These are phyloP conservation scores for Sinhomidia bicolor DNA, from an alignment of 2,888 invertebrate genomes.

Conservation along the genomic window DNA sequence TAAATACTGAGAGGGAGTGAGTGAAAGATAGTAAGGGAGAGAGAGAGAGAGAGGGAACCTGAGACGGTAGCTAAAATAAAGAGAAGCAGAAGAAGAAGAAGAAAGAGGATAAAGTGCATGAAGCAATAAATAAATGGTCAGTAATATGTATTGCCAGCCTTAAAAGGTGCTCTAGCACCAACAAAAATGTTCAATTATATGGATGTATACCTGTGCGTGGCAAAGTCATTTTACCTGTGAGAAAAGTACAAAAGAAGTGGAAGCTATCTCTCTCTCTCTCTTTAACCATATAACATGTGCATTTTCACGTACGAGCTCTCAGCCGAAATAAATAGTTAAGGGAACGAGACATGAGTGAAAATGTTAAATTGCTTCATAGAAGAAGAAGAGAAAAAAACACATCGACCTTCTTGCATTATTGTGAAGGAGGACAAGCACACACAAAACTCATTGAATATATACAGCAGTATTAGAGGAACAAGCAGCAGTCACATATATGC, in stretches of 20 bases:
- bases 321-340: neutral
- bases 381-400: too few relatives aligned
- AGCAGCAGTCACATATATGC: neutral
- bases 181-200: neutral
- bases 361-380: constrained; percentile 30
- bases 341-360: constrained; percentile 30
- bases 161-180: neutral
- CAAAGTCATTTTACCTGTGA: constrained; percentile 15
- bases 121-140: constrained; percentile 15
- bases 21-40: neutral
- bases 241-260: neutral
- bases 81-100: neutral
- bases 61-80: neutral
- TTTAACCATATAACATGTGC: neutral
- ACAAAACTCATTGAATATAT: neutral
- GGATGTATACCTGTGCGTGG: constrained; percentile 20
- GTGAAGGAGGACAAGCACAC: neutral
- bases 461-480: neutral
- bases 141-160: neutral
- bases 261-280: neutral
- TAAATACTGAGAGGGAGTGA: too few relatives aligned
- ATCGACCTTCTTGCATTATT: constrained; percentile 31
- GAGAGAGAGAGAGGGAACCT: neutral
- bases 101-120: constrained; percentile 26
- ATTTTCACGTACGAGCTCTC: constrained; percentile 20